A percentile compares a stretch with the other conserved stretches of the same genome.
Conservation (phyloP, 2,888 invertebrate species). For the Oxyscelio sp. region DNA sequence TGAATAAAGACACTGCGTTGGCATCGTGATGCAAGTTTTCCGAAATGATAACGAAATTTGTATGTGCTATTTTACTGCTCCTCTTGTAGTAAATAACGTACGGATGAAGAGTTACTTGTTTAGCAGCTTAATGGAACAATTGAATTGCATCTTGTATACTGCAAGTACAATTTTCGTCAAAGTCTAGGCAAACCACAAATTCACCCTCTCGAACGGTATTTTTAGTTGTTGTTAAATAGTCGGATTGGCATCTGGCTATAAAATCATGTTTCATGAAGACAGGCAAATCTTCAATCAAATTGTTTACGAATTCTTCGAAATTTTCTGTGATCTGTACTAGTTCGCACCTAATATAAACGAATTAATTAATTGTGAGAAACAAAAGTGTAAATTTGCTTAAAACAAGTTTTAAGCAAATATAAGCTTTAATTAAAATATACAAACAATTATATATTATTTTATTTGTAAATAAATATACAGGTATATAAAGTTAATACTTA, state of each 20-base stretch:
- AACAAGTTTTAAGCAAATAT: no score
- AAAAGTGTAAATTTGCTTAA: no score
- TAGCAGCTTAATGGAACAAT: slow-evolving; percentile 48
- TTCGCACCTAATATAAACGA: slow-evolving; percentile 44
- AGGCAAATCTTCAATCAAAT: slow-evolving; percentile 43
- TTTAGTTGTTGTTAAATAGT: slow-evolving; percentile 37
- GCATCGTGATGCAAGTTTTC: slow-evolving; percentile 39
- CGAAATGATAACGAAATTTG: no score
- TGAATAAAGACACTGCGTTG: slow-evolving; percentile 29
- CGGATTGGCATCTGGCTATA: slow-evolving; percentile 49
- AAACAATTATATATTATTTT: no score
- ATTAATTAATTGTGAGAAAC: no score
- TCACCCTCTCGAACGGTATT: slow-evolving; percentile 44
- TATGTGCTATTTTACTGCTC: slow-evolving; percentile 14
- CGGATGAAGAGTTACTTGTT: slow-evolving; percentile 56
- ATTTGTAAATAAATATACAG: no score
- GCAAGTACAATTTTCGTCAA: slow-evolving; percentile 64
- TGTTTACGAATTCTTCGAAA: slow-evolving; percentile 36
- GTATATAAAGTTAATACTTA: neutral
- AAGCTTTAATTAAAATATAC: no score
- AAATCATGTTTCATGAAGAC: slow-evolving; percentile 50
- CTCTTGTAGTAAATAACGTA: slow-evolving; percentile 47
- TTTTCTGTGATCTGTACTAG: slow-evolving; percentile 39
- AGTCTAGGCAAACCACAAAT: slow-evolving; percentile 44
- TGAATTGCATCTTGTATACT: slow-evolving; percentile 63